Percentiles rank a stretch among this genome's conserved stretches.
Evolutionary conservation across 2,797 vertebrate genomes (phyloP).

Genomic region (Babyrousa celebensis): DNA sequence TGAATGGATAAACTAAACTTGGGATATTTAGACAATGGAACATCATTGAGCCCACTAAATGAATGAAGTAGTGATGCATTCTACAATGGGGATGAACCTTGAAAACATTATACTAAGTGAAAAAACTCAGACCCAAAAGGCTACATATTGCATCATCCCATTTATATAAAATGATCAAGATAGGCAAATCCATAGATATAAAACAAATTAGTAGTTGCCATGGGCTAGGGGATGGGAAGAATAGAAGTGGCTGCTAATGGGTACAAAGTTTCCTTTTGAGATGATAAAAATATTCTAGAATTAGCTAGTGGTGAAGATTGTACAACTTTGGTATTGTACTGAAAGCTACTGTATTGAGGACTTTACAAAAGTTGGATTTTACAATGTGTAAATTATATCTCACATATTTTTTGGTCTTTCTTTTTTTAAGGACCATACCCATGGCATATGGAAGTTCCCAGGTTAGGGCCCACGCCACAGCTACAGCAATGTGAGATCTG

Average conservation of each 20-base stretch:
- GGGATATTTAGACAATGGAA: not conserved
- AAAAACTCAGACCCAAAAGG: not conserved
- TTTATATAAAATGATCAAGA: not conserved
- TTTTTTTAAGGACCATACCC: too few relatives aligned
- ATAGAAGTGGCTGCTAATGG: not conserved
- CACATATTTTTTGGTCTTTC: not conserved
- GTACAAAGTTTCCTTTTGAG: not conserved
- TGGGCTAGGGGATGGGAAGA: not conserved
- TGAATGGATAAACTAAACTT: not conserved
- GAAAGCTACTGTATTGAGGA: not conserved
- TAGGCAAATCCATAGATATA: not conserved
- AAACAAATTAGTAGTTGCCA: not conserved
- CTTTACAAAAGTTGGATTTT: not conserved
- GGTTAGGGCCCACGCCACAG: too few relatives aligned
- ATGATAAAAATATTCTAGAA: not conserved
- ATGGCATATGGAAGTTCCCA: too few relatives aligned
- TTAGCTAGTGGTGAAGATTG: not conserved
- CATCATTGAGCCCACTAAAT: not conserved
- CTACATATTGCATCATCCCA: not conserved
- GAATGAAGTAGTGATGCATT: not conserved
- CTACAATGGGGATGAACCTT: not conserved
- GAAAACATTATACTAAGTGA: not conserved
- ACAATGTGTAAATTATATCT: slow-evolving; percentile 3
- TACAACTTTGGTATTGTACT: not conserved
- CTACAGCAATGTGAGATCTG: too few relatives aligned